Evolutionary conservation across 2,888 invertebrate species (phyloP), one percentile per base, ranked within the genome.

Genomic region (Frankliniella fusca): DNA sequence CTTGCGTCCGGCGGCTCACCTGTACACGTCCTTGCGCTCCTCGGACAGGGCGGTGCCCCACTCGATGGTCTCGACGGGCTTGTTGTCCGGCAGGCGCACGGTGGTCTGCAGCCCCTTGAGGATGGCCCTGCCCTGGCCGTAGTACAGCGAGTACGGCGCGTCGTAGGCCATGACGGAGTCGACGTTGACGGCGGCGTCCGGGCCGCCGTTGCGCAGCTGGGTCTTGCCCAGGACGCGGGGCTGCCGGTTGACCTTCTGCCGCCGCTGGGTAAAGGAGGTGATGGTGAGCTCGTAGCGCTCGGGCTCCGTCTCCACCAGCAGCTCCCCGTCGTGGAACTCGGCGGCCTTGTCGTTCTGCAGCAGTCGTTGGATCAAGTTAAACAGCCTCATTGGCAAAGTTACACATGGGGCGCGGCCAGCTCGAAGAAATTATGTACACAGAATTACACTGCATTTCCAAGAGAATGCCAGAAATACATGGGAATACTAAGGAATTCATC

Each of bases 221-320:
- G 87, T 87, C 86, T 87, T 70, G 87, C 89, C 91, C 85, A 92
- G 88, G 81, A 91, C 88, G 83, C 90, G 89, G 11, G 90, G 89
- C 84, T 90, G 90, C 84, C 89, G 89, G 11, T 89, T 88, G 23
- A 90, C 88, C 81, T 90, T 90, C 84, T 90, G 89, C 82, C 92
- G 91, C 82, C 87, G 86, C 76, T 88, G 87, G 85, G 92, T 91
- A 85, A 93, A 89, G 85, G 91, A 91, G n/a, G 94, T 91, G 83
- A 91, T 90, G 82, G 91, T 92, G 85, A 96, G 88, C 87, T 94
- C 94, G 87, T 96, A 96, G 83, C 91, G 90, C 61, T 91, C 89
- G 0, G 96, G 95, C 87, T 95, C 95, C 0, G 93, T 92, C 89
- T 96, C 96, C 11, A 94, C 91, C 48, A 96, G 89, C 81, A 96